Evolutionary conservation across 1,140 invertebrate genomes (phyloP), one percentile per base, ranked within the genome.

Genomic region (Nebria ingens): DNA sequence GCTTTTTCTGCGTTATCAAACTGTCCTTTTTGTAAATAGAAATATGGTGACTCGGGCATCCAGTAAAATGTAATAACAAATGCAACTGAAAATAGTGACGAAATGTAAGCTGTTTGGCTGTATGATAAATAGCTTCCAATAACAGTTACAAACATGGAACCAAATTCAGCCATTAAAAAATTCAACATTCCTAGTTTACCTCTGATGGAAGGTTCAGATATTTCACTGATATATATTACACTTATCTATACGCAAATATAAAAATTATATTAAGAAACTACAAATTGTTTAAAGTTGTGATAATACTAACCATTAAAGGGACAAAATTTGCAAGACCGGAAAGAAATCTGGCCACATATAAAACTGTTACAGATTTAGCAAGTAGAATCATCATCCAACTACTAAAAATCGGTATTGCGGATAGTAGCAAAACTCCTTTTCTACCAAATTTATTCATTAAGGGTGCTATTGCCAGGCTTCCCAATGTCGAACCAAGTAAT

Each of bases 41-140:
- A 51, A 51, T 51, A 51, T 1, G 50, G 50, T 9, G 50, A 21
- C 22, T 51, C 50, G 12, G 50, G 50, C 50, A 51, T 51, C 19
- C 21, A 21, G 21, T 13, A 51, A 21, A 51, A 51, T 51, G 21
- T 51, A n/a, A 51, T 1, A 1, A 51, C 13, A 21, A 51, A 51
- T 51, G 22, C 17, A 13, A 51, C 2, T 3, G 50, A 21, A 13
- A 51, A n/a, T 21, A 19, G 13, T 1, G 2, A 1, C 9, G 12
- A 9, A 21, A 20, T 17, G 1, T 2, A 2, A n/a, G 21, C 21
- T 20, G 21, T 21, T 21, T 19, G 12, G 9, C 12, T 9, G 13
- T 51, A 51, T 21, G 50, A 21, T 4, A 21, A 20, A 17, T 51
- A 51, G 12, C 12, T 20, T 9, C 50, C 50, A 6, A 51, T 21